Evolutionary conservation across 2,797 vertebrate genomes (phyloP).

Genomic region (Taenioides sp.): DNA sequence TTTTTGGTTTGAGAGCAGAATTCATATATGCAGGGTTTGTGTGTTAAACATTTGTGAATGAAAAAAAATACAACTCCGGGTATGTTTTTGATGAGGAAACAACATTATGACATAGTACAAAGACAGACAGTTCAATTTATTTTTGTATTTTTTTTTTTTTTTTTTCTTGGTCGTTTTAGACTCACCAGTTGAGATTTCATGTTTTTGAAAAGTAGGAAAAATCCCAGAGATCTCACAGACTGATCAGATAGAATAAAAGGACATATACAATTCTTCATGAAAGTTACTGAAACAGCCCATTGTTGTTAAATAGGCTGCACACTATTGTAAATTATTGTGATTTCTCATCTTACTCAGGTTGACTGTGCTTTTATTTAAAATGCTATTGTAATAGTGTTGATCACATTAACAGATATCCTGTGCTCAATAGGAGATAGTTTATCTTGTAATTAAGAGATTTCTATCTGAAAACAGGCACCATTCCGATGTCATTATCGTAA

Average conservation of each 20-base stretch:
- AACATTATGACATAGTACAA: too few relatives aligned
- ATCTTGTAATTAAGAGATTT: conserved; percentile 1
- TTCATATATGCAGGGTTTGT: too few relatives aligned
- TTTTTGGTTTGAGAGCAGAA: too few relatives aligned
- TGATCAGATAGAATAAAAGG: neutral
- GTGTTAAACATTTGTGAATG: too few relatives aligned
- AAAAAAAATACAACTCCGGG: too few relatives aligned
- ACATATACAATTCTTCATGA: neutral
- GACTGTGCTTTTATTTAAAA: neutral
- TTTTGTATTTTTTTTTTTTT: too few relatives aligned
- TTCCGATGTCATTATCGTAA: conserved; percentile 21
- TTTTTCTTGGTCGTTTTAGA: neutral
- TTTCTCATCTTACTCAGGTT: neutral
- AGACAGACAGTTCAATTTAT: too few relatives aligned
- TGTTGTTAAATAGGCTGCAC: neutral
- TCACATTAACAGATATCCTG: neutral
- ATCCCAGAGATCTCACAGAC: neutral
- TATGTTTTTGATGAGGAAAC: too few relatives aligned
- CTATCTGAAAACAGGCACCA: neutral
- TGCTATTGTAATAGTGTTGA: neutral
- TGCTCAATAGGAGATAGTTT: neutral
- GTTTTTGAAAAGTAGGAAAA: neutral
- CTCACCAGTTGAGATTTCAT: neutral
- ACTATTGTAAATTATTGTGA: neutral
- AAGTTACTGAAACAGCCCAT: neutral